phyloP scores from a whole-genome alignment of 2,888 invertebrate species.

The Limnephilus marmoratus region DNA sequence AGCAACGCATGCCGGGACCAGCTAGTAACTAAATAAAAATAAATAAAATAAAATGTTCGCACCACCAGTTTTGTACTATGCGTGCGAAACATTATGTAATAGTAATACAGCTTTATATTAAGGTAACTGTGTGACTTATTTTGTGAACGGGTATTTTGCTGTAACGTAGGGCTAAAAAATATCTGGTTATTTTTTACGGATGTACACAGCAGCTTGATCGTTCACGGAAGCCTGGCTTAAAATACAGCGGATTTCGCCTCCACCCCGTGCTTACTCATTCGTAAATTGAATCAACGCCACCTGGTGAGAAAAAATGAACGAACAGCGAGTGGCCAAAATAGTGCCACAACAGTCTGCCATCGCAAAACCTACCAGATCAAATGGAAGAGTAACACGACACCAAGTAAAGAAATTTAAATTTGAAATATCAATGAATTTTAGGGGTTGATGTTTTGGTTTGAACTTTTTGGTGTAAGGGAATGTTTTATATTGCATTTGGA shows the following conservation, averaged over 20 bases:
- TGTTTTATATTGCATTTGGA: background rate
- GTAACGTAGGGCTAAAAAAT: background rate
- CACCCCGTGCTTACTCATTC: background rate
- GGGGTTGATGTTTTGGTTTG: background rate
- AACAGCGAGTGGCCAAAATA: background rate
- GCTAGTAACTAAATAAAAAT: too few species aligned
- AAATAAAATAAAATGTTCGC: background rate
- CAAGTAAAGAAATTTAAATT: background rate
- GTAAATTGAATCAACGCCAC: constrained; percentile 4
- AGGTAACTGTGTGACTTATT: background rate
- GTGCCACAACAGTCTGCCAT: background rate
- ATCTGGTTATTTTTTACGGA: background rate
- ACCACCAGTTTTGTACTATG: background rate
- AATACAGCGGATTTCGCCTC: background rate
- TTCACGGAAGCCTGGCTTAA: background rate
- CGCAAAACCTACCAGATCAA: background rate
- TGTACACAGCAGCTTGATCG: background rate
- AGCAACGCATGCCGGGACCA: too few species aligned
- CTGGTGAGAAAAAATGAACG: constrained; percentile 6
- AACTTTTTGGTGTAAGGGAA: background rate
- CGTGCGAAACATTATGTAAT: background rate
- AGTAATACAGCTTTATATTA: background rate
- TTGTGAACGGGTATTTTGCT: background rate
- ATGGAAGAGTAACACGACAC: background rate
- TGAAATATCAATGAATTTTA: background rate